Evolutionary conservation across 2,113 vertebrate genomes (phyloP).

Genomic region (Sapajus apella): DNA sequence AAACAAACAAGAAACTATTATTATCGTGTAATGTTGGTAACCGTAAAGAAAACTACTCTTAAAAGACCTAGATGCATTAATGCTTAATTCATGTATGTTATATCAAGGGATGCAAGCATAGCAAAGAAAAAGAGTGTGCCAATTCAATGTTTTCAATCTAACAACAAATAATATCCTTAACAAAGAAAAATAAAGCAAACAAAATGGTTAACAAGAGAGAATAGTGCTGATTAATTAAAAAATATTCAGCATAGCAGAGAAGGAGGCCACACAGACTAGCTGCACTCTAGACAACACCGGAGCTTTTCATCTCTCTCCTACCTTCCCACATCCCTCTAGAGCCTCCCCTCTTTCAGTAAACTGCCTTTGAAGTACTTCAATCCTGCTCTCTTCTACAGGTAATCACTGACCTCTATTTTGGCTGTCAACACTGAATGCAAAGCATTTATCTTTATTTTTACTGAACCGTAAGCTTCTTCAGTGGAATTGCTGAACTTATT

Average conservation of each 20-base stretch:
- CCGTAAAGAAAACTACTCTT: neutral
- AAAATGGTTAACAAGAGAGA: neutral
- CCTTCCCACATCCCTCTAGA: neutral
- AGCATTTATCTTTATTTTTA: conserved; percentile 65
- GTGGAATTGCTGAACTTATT: conserved; percentile 52
- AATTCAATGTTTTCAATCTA: neutral
- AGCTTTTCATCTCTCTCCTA: conserved; percentile 36
- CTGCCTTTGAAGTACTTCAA: conserved; percentile 64
- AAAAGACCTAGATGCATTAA: neutral
- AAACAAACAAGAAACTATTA: neutral
- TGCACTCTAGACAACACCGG: neutral
- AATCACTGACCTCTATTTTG: conserved; percentile 64
- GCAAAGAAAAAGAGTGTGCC: neutral
- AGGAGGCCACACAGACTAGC: neutral
- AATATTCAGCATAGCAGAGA: neutral
- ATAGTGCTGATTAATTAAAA: conserved; percentile 15
- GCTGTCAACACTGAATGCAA: conserved; percentile 43
- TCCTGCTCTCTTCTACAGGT: conserved; percentile 55
- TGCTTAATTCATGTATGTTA: neutral
- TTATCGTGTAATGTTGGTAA: neutral
- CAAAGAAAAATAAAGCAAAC: neutral
- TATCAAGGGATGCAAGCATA: neutral
- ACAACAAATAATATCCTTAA: neutral
- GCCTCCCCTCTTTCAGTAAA: conserved; percentile 24
- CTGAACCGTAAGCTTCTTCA: conserved; percentile 32